Evolutionary conservation across 92 coral and sea anemone species (phyloP).

Genomic region (Parazoanthus atlanticus): DNA sequence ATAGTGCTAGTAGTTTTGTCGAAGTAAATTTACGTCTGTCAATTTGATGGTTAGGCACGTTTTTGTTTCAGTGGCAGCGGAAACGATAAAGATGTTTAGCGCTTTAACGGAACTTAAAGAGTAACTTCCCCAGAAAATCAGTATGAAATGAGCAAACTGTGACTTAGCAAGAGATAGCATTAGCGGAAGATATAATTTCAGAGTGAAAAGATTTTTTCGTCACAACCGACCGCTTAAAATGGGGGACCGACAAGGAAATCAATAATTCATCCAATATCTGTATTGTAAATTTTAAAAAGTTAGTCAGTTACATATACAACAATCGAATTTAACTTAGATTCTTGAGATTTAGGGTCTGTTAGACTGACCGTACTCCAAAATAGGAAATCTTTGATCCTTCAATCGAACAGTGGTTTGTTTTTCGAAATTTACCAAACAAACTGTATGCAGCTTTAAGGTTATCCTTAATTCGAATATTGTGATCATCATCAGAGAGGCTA

Average conservation of each 20-base stretch:
- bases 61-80: slow-evolving; percentile 29
- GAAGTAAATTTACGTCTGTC: not conserved
- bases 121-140: not conserved
- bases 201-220: not conserved
- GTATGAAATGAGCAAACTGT: too few relatives aligned
- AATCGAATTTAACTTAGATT: not conserved
- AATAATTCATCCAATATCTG: not conserved
- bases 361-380: too few relatives aligned
- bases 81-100: not conserved
- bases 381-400: too few relatives aligned
- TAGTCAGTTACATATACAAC: not conserved
- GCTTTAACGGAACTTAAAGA: slow-evolving; percentile 33
- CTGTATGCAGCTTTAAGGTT: too few relatives aligned
- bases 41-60: not conserved
- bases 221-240: not conserved
- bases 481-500: too few relatives aligned
- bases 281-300: not conserved
- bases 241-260: not conserved
- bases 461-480: too few relatives aligned
- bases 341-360: not conserved
- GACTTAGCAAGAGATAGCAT: slow-evolving; percentile 27
- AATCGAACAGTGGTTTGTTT: too few relatives aligned
- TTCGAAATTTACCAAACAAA: too few relatives aligned
- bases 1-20: not conserved
- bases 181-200: slow-evolving; percentile 6